Base-by-base conservation (phyloP, 2,113 vertebrate species). In the Dicentrarchus labrax region DNA sequence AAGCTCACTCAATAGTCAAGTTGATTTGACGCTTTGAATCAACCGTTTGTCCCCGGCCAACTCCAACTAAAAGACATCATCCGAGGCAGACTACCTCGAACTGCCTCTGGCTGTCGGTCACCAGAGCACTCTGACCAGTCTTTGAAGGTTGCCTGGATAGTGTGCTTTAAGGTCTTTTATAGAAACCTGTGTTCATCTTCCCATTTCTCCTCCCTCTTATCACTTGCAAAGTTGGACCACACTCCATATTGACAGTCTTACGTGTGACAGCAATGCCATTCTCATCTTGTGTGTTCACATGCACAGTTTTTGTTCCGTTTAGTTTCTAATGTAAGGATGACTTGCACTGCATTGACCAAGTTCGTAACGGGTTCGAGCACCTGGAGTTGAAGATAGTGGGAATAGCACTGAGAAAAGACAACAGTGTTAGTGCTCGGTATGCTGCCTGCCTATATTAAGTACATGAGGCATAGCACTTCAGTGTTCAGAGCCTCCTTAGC, bases 41-140 rank as follows among this genome's bases (percentile, higher is more conserved):
- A 57, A 56, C 45, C 60, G 10, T 72, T 83, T 45, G 78, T 51
- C 74, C 51, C 67, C 54, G 1, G 51, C 48, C 65, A 24, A 24
- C 59, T 76, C 30, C 67, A 51, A 67, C 41, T 74, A 16, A 62
- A 83, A 74, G 53, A 69, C 67, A 80, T 74, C 80, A 30, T 61
- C 36, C 74, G 81, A 91, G 86, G 88, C 86, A 67, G 85, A 85
- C 69, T 54, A 82, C 77, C 72, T 82, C 64, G 21, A 48, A 56
- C 80, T 66, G 78, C 78, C 56, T 87, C 72, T 78, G 50, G 48
- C 50, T 77, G 82, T 30, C 38, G 56, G 76, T 80, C 80, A 43
- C 41, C 45, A 56, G 22, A 81, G 56, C 43, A 30, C 71, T 75
- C 41, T 53, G 70, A 78, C 50, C 53, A 36, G 76, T 83, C 72